A percentile compares a stretch with the other conserved stretches of the same genome.
These are phyloP conservation scores for Temnothorax ravouxi DNA, from an alignment of 2,888 invertebrate genomes.

Conservation along the genomic window DNA sequence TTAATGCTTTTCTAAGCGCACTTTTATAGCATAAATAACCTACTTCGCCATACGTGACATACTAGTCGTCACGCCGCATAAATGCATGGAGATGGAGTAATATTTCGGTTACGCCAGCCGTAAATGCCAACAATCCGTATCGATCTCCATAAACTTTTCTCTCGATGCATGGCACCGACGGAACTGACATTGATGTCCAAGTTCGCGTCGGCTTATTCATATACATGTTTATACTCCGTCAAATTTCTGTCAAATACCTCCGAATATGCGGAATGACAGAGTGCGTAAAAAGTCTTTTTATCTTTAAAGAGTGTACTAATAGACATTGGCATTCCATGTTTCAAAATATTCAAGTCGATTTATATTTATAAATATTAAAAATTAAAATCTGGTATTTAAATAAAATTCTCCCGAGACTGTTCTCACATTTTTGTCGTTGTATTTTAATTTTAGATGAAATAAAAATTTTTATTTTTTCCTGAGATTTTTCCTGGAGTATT, in stretches of 20 bases:
- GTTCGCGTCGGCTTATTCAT: slow-evolving; percentile 17
- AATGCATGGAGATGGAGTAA: slow-evolving; percentile 32
- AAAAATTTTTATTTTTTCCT: background rate
- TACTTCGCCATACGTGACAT: slow-evolving; percentile 24
- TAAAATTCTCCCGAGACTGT: background rate
- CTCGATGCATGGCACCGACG: background rate
- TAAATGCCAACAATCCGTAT: slow-evolving; percentile 42
- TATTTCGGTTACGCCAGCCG: slow-evolving; percentile 37
- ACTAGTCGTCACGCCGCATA: slow-evolving; percentile 13
- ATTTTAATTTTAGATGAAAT: background rate
- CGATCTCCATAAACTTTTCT: slow-evolving; percentile 42
- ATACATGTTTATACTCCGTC: slow-evolving; percentile 11
- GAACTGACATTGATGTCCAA: slow-evolving; percentile 36
- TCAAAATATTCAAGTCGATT: slow-evolving; percentile 5
- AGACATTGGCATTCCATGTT: background rate
- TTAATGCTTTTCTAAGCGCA: slow-evolving; percentile 41
- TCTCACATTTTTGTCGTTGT: background rate
- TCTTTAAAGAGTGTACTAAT: background rate
- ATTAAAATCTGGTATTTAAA: background rate
- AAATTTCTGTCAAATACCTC: slow-evolving; percentile 10
- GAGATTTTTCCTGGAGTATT: background rate
- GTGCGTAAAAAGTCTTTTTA: background rate
- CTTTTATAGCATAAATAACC: slow-evolving; percentile 29
- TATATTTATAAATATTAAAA: slow-evolving; percentile 6
- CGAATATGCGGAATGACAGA: background rate